Evolutionary conservation across 2,888 invertebrate species (phyloP), one percentile per base, ranked within the genome.

Genomic region (Blera fallax): DNA sequence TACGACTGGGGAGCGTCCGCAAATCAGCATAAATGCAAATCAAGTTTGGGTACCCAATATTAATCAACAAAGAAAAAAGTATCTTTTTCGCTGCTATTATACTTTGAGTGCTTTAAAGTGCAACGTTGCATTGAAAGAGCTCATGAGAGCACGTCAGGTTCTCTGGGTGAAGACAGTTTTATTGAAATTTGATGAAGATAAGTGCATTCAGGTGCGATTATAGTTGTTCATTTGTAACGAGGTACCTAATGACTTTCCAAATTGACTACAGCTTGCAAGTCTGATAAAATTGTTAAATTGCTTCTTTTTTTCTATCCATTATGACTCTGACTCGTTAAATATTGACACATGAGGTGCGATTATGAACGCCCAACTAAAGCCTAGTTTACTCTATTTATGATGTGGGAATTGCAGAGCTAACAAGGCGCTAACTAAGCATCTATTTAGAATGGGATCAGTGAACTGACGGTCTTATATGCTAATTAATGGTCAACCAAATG

Each of bases 301-400:
- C 8, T 18, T 45, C 10, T n/a, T n/a, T n/a, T n/a, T n/a, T n/a
- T n/a, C n/a, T n/a, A n/a, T n/a, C n/a, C n/a, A n/a, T n/a, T n/a
- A n/a, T 11, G 16, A 8, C 48, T 2, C 10, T 24, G 37, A 37
- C 6, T 27, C 18, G 10, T 1, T 10, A 64, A 52, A 64, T 64
- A 54, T 73, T 73, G 52, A 73, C 73, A 73, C 2, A 52, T 43
- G n/a, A 21, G 40, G 11, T 18, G 16, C 43, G 52, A 48, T 52
- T 52, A 62, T 18, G 37, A 50, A 34, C 3, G 24, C 1, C 7
- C 11, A 16, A 27, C 52, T 67, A 37, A 37, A 52, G 37, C 8
- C 4, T 29, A 27, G 52, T 24, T 37, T 67, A 52, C 50, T 52
- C 24, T 40, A 6, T 21, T 27, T 67, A 7, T 24, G 14, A 14